Evolutionary conservation across 2,888 invertebrate genomes (phyloP), one percentile per base, ranked within the genome.

Genomic region (Noctua fimbriata): DNA sequence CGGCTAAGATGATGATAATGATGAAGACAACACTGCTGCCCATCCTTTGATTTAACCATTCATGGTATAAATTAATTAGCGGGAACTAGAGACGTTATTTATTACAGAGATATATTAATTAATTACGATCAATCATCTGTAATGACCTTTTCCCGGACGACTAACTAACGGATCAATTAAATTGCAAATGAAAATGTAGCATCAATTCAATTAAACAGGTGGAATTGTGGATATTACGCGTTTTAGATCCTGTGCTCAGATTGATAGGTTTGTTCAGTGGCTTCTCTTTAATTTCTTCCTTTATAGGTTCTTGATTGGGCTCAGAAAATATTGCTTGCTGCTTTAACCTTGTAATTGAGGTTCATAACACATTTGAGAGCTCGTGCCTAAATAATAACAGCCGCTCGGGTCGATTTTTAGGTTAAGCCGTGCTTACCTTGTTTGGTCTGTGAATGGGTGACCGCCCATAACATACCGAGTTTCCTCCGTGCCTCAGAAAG

Each of bases 101-200:
- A 72, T 84, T 72, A 69, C 41, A n/a, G 7, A 44, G 69, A 63
- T 69, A 72, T 36, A 21, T 32, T 55, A 47, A 84, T 72, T 58
- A 63, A 84, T 79, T 60, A 55, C 49, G 32, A 71, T 78, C 69
- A 44, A 79, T 72, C 84, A 84, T 55, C 32, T 58, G 65, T 79
- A 79, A 83, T 60, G 36, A 71, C 49, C 69, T 69, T 78, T 78
- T 78, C 73, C 80, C 80, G 73, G 69, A 84, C 79, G 49, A 44
- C 44, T 73, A 65, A 73, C 69, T 49, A 21, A 65, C 69, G 49
- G 28, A 60, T 41, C 74, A 69, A 85, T 72, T 80, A 63, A 75
- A 72, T 67, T 44, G 74, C 74, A 58, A 80, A 83, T 81, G 72
- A 69, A 75, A 80, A 72, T 74, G 21, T 60, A 32, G 55, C 47